These are phyloP conservation scores for Bombus huntii DNA, from an alignment of 1,140 invertebrate genomes.

Conservation along the genomic window DNA sequence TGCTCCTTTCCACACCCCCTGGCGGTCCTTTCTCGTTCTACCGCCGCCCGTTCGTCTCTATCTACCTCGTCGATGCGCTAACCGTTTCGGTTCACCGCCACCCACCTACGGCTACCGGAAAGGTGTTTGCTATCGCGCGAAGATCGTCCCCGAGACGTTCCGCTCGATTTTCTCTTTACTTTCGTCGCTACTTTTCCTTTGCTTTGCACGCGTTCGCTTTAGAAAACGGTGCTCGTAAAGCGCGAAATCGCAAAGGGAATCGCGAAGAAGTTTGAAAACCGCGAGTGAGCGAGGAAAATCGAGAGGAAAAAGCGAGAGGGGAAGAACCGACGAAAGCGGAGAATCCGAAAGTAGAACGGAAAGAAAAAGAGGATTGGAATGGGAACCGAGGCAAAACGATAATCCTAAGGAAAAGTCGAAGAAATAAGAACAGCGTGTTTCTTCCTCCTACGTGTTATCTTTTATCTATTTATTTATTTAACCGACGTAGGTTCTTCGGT, in stretches of 20 bases:
- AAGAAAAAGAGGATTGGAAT: too few relatives aligned
- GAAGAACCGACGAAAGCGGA: background rate
- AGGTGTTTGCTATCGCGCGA: slow-evolving; percentile 39
- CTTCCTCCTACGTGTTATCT: too few relatives aligned
- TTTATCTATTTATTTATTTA: too few relatives aligned
- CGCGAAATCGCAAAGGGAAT: background rate
- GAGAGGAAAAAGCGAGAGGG: background rate
- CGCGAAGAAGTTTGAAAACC: too few relatives aligned
- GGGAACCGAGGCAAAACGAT: background rate
- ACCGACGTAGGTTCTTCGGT: too few relatives aligned
- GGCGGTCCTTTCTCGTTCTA: background rate
- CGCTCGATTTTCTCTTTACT: background rate
- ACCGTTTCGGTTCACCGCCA: slow-evolving; percentile 32
- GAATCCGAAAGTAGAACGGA: background rate
- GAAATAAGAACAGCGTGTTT: background rate
- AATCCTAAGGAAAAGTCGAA: background rate
- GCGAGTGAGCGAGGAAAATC: background rate
- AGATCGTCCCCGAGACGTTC: slow-evolving; percentile 26
- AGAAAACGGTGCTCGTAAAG: background rate
- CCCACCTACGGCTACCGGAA: slow-evolving; percentile 38
- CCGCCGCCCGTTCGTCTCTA: background rate
- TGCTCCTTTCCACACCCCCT: slow-evolving; percentile 46
- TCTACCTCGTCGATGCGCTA: background rate
- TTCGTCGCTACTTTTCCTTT: too few relatives aligned
- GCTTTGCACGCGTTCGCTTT: background rate